Base-by-base conservation (phyloP, 2,113 vertebrate genomes). In the Lasiurus borealis region DNA sequence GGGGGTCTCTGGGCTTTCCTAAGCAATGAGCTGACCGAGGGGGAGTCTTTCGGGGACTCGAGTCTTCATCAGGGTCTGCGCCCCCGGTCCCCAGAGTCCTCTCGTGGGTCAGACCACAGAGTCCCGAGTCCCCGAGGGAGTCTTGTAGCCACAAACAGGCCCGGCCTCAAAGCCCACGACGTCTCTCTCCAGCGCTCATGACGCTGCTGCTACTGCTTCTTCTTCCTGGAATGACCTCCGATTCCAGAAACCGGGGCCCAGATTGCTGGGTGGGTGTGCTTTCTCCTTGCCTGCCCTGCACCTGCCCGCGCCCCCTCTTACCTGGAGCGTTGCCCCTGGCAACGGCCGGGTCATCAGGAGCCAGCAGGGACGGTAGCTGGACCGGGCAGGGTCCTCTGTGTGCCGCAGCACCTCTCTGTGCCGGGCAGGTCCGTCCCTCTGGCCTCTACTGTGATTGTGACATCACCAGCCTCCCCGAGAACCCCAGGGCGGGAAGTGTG, bases 361-460 rank as follows among this genome's bases (percentile, higher is more conserved):
- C 68, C 34, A 62, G n/a, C 31, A 57, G 69, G 34, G 27, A 34
- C 52, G 36, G 14, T 36, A 14, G 48, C 3, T 36, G 40, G 19
- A 82, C 54, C 59, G 34, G 62, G 59, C 27, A 76, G 50, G 40
- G 40, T 40, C 40, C 40, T 40, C 40, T 40, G 40, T 40, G 66
- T 59, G 23, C 40, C 80, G 27, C 12, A 82, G 75, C 44, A 6
- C 71, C 31, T 77, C 44, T 77, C 40, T 52, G 62, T 94, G 88
- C 9, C n/a, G 29, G 23, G 15, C 19, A 64, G 69, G 62, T 16
- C 57, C 27, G 82, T 0, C 44, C 15, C 18, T 40, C 48, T 83
- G 62, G 48, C 23, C 44, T 92, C 52, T 91, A 11, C 50, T 86
- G 48, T 73, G 76, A 92, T 87, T 95, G 90, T 85, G 50, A 94